phyloP scores from a whole-genome alignment of 2,797 vertebrate genomes.

The Glyptemys insculpta region DNA sequence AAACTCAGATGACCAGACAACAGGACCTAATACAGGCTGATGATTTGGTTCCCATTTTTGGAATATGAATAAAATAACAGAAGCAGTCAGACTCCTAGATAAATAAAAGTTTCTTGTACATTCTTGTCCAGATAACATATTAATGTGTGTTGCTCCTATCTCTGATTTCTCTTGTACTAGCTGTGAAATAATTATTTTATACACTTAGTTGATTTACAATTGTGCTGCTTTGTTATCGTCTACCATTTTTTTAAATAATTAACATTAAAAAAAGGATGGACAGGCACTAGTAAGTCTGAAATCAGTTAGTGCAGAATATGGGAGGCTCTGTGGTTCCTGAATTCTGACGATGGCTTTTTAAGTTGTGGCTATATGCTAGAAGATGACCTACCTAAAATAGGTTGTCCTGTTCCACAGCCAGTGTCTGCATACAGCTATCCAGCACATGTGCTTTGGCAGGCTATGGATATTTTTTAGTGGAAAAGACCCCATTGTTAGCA shows the following conservation, averaged over 20 bases:
- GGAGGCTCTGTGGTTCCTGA: background rate
- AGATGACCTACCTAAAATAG: fast-evolving
- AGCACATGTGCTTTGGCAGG: too few relatives aligned
- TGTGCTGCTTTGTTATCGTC: background rate
- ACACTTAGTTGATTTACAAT: fast-evolving
- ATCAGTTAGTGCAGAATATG: background rate
- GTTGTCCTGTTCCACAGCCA: fast-evolving
- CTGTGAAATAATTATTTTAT: fast-evolving
- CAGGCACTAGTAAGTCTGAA: background rate
- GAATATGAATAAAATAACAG: background rate
- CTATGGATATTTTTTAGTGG: background rate
- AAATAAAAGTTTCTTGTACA: fast-evolving
- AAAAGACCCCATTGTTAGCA: too few relatives aligned
- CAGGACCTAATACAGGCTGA: background rate
- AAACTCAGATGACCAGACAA: background rate
- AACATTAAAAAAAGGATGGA: fast-evolving
- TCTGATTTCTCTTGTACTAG: fast-evolving
- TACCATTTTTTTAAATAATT: too few relatives aligned
- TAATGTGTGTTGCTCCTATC: fast-evolving
- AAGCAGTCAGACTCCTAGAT: fast-evolving
- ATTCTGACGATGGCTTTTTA: fast-evolving
- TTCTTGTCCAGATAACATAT: fast-evolving
- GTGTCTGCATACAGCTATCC: background rate
- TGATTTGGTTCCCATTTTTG: background rate
- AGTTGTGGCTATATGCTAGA: fast-evolving